These are phyloP conservation scores for Nephrotoma flavescens DNA, from an alignment of 2,888 invertebrate genomes.

Conservation along the genomic window DNA sequence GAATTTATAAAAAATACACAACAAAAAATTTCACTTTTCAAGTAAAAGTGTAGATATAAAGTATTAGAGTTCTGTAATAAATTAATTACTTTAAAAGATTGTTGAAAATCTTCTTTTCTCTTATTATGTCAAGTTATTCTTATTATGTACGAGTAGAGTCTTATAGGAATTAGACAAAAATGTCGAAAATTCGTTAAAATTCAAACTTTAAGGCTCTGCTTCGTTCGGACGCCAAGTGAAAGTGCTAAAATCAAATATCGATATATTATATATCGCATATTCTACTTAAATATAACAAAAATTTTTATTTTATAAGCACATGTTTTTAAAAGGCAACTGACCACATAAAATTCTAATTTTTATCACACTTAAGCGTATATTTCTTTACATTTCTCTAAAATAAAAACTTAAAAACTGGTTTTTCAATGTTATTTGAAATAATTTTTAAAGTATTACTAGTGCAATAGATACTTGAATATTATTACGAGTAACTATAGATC, in stretches of 20 bases:
- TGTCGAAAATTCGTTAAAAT: not conserved
- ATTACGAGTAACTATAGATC: not conserved
- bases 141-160: not conserved
- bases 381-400: not conserved
- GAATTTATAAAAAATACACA: not conserved
- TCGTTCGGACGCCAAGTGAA: not conserved
- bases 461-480: not conserved
- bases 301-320: not conserved
- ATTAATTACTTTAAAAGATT: not conserved
- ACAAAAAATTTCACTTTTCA: not conserved
- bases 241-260: not conserved
- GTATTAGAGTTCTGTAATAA: not conserved
- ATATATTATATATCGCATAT: not conserved
- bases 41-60: not conserved
- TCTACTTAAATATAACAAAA: not conserved
- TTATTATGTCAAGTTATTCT: not conserved
- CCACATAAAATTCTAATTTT: not conserved
- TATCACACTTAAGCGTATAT: not conserved
- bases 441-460: not conserved
- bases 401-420: not conserved
- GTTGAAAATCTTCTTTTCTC: not conserved
- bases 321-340: not conserved
- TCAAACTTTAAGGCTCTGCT: not conserved
- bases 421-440: not conserved
- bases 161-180: not conserved